Evolutionary conservation across 2,797 vertebrate genomes (phyloP), one percentile per base, ranked within the genome.

Genomic region (Clamator glandarius): DNA sequence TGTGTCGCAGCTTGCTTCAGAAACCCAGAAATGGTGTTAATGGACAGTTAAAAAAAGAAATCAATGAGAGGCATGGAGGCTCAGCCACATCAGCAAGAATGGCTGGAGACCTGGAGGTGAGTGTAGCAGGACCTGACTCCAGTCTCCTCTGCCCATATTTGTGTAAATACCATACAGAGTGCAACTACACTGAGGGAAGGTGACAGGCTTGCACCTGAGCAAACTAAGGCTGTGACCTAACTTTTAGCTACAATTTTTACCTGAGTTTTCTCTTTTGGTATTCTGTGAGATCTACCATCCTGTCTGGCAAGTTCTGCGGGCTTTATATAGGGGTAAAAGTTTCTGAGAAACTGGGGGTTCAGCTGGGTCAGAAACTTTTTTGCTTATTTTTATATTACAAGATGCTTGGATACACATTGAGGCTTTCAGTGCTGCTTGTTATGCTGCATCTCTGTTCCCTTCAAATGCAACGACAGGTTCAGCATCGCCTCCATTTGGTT

Each of bases 11-110:
- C 54, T 74, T 69, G 17, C 39, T 78, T 75, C 58, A 81, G 70
- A 76, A 84, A 73, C 66, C 48, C 66, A 77, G 87, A 89, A 87
- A n/a, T 73, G 44, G 31, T 13, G 9, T 17, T 92, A 85, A 93
- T 59, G 46, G 87, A 9, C 67, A 69, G 79, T 85, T 48, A 78
- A 95, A 91, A 84, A 8, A 26, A 41, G 6, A 23, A 69, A 72
- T 87, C 89, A 26, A 10, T 76, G 78, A 64, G 67, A 48, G 67
- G 13, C 14, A 16, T 6, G 10, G 64, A 78, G 36, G 29, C 61
- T 91, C 11, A 70, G 68, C 82, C 8, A 0, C 33, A 75, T 68
- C 92, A 85, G 74, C 72, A 73, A 50, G 67, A 76, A 46, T 0
- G 6, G 50, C 21, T 77, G 80, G 55, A 86, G 66, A 42, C 25